Evolutionary conservation across 2,113 vertebrate species (phyloP).

Genomic region (Sinocyclocheilus grahami): DNA sequence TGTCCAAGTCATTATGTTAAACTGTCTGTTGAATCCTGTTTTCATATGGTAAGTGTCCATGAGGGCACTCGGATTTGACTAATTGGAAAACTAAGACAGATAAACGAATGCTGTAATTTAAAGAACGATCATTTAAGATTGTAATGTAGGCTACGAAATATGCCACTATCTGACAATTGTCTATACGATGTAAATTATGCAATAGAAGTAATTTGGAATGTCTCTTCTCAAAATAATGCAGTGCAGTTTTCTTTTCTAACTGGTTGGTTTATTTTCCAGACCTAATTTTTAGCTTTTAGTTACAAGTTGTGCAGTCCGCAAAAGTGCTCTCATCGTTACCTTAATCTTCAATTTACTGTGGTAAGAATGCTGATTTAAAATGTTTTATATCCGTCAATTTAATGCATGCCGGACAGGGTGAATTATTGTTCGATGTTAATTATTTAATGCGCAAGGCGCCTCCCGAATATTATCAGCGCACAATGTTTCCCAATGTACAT

Average conservation of each 20-base stretch:
- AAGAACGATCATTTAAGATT: not conserved
- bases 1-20: slow-evolving; percentile 64
- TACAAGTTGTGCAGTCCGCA: not conserved
- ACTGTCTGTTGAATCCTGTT: slow-evolving; percentile 52
- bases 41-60: slow-evolving; percentile 56
- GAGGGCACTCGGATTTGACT: slow-evolving; percentile 41
- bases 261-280: not conserved
- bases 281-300: not conserved
- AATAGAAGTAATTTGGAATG: not conserved
- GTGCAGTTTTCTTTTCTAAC: not conserved
- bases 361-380: not conserved
- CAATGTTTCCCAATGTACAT: not conserved
- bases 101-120: slow-evolving; percentile 37
- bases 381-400: not conserved
- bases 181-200: not conserved
- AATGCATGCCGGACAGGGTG: not conserved
- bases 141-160: not conserved
- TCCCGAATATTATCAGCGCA: not conserved
- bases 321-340: not conserved
- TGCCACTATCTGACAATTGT: not conserved
- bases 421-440: not conserved
- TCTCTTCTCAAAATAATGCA: not conserved
- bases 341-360: not conserved
- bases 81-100: slow-evolving; percentile 53
- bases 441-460: not conserved